Percentiles rank a stretch among this genome's conserved stretches.
phyloP scores from a whole-genome alignment of 1,140 invertebrate genomes.

The Lepidurus arcticus region DNA sequence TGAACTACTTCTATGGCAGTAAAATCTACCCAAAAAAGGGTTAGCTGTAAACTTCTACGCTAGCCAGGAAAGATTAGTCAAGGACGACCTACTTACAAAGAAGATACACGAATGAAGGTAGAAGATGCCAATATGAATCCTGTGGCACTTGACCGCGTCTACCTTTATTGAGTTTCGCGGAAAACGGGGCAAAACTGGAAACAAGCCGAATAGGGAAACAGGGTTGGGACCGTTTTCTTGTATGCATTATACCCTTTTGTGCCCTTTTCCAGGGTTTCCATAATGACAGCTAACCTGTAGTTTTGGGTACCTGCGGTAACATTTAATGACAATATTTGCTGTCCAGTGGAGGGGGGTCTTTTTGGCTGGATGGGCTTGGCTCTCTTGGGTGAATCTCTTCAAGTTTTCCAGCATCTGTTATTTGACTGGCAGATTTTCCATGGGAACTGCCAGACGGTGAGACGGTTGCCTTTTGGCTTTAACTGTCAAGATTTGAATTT shows the following conservation, averaged over 20 bases:
- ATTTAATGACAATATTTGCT: conserved; percentile 20
- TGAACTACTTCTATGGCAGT: not conserved
- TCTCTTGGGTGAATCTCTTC: not conserved
- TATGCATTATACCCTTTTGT: not conserved
- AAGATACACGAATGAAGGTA: not conserved
- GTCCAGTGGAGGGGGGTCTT: conserved; percentile 1
- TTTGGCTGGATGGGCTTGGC: conserved; percentile 4
- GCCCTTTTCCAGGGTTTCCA: not conserved
- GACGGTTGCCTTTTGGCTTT: not conserved
- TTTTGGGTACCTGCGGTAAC: not conserved
- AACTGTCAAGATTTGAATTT: conserved; percentile 13
- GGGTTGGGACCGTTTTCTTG: not conserved
- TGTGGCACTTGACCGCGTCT: not conserved
- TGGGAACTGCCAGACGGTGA: not conserved
- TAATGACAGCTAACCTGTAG: not conserved
- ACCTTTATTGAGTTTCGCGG: not conserved
- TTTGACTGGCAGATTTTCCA: not conserved
- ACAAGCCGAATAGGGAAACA: not conserved
- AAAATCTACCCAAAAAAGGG: not conserved
- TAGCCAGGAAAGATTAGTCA: not conserved
- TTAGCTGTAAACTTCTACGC: not conserved
- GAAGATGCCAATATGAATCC: not conserved
- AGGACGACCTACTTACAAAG: not conserved
- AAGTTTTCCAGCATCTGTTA: not conserved
- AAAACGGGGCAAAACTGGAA: not conserved